Base-by-base conservation (phyloP, 2,888 invertebrate species). In the Eupithecia pulchellata region DNA sequence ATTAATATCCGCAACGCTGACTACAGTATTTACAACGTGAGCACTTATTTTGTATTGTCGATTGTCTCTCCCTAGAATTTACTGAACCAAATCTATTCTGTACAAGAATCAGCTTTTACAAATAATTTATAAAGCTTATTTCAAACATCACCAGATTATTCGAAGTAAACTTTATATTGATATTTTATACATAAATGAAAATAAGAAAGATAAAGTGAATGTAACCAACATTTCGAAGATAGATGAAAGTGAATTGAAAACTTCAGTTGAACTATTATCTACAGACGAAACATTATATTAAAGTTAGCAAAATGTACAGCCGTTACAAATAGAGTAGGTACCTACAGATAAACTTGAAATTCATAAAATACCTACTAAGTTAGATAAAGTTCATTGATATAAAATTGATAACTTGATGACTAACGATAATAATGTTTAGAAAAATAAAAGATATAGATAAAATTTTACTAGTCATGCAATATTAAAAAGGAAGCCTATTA, bases 1-100 rank as follows among this genome's bases (percentile, higher is more conserved):
- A 81, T 76, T 80, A 80, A 78, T 81, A 82, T 83, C 75, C 81
- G 79, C 79, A 82, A 73, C 78, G 82, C 80, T 83, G 88, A 82
- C 83, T 86, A 82, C 82, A 86, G 83, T 90, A 91, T 91, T 79
- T 91, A 91, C 90, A 90, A 79, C 77, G 81, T 88, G 89, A 91
- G 91, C 90, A 88, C 89, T 89, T 86, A 82, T 81, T 79, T 80
- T 86, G 90, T 92, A 92, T 92, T 92, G 92, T 92, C 92, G 88
- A 82, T 83, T 85, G 85, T 89, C 88, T 85, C 87, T 83, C 84
- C 80, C 76, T 78, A 83, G 79, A 82, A 84, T 79, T 82, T 75
- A 72, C 80, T 79, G 82, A 81, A 83, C 77, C 78, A 77, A 77
- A 75, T 69, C 72, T 70, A 78, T 73, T 77, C 81, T 84, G 80